Evolutionary conservation across 2,888 invertebrate genomes (phyloP).

Genomic region (Callinectes sapidus): DNA sequence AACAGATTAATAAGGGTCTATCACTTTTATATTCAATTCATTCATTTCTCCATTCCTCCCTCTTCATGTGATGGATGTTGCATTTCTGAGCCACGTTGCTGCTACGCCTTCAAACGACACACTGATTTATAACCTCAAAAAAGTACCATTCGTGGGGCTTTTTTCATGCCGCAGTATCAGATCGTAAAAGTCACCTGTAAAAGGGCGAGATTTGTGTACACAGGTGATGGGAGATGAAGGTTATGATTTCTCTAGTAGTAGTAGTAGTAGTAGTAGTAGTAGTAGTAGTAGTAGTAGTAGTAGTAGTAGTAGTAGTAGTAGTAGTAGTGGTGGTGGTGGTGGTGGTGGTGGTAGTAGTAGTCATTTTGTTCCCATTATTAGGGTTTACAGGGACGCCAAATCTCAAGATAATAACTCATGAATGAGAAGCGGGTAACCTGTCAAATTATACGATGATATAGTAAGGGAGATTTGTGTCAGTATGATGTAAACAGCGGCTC

Average conservation of each 20-base stretch:
- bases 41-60: not conserved
- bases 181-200: not conserved
- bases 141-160: not conserved
- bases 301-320: conserved; percentile 30
- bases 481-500: not conserved
- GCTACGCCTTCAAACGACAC: not conserved
- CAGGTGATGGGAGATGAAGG: too few species aligned
- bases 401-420: conserved; percentile 19
- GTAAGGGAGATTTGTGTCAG: not conserved
- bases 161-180: not conserved
- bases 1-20: not conserved
- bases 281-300: conserved; percentile 25
- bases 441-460: not conserved
- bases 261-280: not conserved
- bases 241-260: too few species aligned
- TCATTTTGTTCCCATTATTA: not conserved
- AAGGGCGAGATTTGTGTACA: not conserved
- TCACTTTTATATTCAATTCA: not conserved
- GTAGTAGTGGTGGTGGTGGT: conserved; percentile 24
- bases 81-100: not conserved
- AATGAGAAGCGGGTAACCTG: not conserved
- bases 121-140: not conserved
- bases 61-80: not conserved
- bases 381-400: not conserved
- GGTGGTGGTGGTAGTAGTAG: conserved; percentile 20